Conservation (phyloP, 2,113 vertebrate genomes). For the Notarius lentiginosus region DNA sequence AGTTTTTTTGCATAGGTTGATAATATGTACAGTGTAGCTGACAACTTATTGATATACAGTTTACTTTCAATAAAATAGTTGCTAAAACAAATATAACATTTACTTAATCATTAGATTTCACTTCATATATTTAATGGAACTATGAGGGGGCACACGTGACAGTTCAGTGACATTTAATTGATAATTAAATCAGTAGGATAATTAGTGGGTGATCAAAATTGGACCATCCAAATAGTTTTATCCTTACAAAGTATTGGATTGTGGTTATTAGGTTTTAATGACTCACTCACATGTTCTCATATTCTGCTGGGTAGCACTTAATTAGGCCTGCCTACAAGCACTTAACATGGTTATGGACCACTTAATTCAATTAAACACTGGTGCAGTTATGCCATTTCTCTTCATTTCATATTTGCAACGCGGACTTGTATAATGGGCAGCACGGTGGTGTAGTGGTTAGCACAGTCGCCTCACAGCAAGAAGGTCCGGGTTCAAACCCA, state of each 20-base stretch:
- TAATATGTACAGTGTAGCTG: neutral
- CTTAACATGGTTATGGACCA: conserved; percentile 26
- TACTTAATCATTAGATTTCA: neutral
- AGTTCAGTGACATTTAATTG: neutral
- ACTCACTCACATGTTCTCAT: conserved; percentile 13
- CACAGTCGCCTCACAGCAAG: no score
- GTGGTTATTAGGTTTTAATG: conserved; percentile 11
- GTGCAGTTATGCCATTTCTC: conserved; percentile 42
- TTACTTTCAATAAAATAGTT: neutral
- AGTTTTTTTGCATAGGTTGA: neutral
- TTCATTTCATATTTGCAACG: conserved; percentile 32
- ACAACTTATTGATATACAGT: neutral
- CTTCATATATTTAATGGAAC: neutral
- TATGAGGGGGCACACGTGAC: neutral
- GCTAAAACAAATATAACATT: neutral
- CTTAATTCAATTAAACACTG: conserved; percentile 44
- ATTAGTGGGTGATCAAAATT: neutral
- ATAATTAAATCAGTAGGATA: neutral
- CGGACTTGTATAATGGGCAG: neutral
- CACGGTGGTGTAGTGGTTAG: no score
- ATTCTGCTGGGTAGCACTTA: conserved; percentile 33
- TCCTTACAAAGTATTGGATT: conserved; percentile 6
- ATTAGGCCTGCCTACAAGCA: conserved; percentile 35
- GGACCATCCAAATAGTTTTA: neutral
- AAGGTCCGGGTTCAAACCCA: no score